Evolutionary conservation across 30 jellyfish, hydroid and myxozoan species (phyloP).

Genomic region (Sanderia malayensis): DNA sequence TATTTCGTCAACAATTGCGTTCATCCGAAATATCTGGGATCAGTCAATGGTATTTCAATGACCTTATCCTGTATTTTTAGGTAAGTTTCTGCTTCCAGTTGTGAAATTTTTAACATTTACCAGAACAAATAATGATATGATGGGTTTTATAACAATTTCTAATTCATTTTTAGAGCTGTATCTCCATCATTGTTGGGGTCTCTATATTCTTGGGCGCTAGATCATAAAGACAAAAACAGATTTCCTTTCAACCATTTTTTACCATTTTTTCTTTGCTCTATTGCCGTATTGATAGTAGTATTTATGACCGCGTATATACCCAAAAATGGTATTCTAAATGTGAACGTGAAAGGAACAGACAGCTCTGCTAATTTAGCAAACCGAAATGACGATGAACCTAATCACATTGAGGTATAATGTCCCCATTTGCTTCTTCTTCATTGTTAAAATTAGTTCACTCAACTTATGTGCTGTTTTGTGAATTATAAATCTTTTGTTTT

Average conservation of each 20-base stretch:
- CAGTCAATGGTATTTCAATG: slow-evolving; percentile 51
- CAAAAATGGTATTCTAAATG: neutral
- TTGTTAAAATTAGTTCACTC: no score
- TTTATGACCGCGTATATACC: neutral
- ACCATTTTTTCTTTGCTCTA: slow-evolving; percentile 13
- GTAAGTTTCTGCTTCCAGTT: no score
- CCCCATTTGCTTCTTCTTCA: no score
- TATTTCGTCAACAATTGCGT: slow-evolving; percentile 21
- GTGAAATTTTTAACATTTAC: no score
- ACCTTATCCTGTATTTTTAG: slow-evolving; percentile 47
- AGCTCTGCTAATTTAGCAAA: neutral
- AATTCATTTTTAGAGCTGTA: slow-evolving; percentile 27
- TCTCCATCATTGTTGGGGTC: slow-evolving; percentile 40
- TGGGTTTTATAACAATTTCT: no score
- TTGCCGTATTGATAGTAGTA: neutral
- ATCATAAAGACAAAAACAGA: slow-evolving; percentile 27
- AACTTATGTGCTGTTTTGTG: no score
- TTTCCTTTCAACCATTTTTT: slow-evolving; percentile 42
- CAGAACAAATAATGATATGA: no score
- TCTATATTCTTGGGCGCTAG: slow-evolving; percentile 27
- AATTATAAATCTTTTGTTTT: no score
- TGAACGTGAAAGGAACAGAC: neutral
- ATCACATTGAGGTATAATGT: no score
- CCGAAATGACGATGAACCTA: no score
- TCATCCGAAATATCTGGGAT: slow-evolving; percentile 39